Percentiles rank a stretch among this genome's conserved stretches.
These are phyloP conservation scores for Cremastinae sp. DNA, from an alignment of 2,888 invertebrate species.

Conservation along the genomic window DNA sequence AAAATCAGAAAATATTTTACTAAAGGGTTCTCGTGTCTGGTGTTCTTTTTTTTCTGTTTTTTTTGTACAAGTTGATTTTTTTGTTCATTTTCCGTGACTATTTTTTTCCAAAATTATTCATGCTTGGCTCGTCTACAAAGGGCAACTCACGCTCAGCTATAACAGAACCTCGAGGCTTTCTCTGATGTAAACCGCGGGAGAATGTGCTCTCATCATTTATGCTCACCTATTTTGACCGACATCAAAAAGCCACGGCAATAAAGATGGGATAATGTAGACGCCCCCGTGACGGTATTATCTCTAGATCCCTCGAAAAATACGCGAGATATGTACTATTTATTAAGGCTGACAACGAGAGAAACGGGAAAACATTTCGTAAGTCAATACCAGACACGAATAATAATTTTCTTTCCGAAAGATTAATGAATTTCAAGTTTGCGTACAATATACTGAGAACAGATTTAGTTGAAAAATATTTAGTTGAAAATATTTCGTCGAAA, in stretches of 20 bases:
- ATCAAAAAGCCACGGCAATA: slow-evolving; percentile 44
- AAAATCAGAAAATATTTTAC: too few species aligned
- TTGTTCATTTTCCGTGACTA: too few species aligned
- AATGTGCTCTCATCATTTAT: slow-evolving; percentile 36
- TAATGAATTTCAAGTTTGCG: slow-evolving; percentile 31
- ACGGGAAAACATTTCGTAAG: not conserved
- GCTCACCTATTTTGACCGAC: slow-evolving; percentile 36
- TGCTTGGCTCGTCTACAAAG: slow-evolving; percentile 48
- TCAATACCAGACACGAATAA: slow-evolving; percentile 51
- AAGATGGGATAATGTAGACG: slow-evolving; percentile 21
- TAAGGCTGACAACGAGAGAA: not conserved
- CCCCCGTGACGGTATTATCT: slow-evolving; percentile 18
- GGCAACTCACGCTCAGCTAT: not conserved
- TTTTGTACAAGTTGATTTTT: not conserved
- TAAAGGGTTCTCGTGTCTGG: not conserved
- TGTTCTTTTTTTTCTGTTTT: not conserved
- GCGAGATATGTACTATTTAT: too few species aligned
- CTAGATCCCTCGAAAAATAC: slow-evolving; percentile 18
- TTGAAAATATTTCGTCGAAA: too few species aligned
- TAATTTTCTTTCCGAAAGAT: too few species aligned
- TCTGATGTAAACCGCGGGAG: not conserved
- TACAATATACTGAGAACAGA: too few species aligned
- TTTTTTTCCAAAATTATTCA: slow-evolving; percentile 35
- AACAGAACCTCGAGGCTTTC: not conserved
- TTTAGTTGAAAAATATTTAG: too few species aligned